Percentiles rank a stretch among this genome's conserved stretches.
These are phyloP conservation scores for Paraescarpia echinospica DNA, from an alignment of 1,140 invertebrate species.

Conservation along the genomic window DNA sequence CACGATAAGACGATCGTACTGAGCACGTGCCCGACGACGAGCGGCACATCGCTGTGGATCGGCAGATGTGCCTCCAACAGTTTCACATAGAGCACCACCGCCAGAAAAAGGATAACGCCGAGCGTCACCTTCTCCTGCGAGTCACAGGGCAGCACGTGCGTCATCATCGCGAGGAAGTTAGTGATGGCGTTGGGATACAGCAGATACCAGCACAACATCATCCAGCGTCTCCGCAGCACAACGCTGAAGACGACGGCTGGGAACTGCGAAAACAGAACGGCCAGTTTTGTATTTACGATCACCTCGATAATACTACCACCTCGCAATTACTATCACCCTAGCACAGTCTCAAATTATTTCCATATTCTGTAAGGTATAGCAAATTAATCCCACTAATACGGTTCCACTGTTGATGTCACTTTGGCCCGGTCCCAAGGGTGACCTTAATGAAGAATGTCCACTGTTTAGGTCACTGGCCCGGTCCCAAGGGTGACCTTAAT, in stretches of 20 bases:
- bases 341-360: no score
- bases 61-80: neutral
- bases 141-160: neutral
- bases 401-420: no score
- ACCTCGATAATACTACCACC: no score
- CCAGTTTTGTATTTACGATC: neutral
- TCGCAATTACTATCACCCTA: no score
- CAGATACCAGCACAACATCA: neutral
- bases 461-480: no score
- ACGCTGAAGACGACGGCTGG: neutral
- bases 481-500: no score
- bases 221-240: neutral
- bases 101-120: neutral
- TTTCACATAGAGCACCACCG: neutral
- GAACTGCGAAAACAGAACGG: neutral
- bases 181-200: neutral
- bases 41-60: neutral
- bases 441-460: no score
- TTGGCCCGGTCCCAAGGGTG: no score
- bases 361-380: no score
- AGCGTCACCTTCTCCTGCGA: neutral
- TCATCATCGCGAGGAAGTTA: neutral
- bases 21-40: neutral
- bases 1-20: neutral
- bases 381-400: no score